phyloP scores from a whole-genome alignment of 2,888 invertebrate genomes.

The Ophion ventricosus region DNA sequence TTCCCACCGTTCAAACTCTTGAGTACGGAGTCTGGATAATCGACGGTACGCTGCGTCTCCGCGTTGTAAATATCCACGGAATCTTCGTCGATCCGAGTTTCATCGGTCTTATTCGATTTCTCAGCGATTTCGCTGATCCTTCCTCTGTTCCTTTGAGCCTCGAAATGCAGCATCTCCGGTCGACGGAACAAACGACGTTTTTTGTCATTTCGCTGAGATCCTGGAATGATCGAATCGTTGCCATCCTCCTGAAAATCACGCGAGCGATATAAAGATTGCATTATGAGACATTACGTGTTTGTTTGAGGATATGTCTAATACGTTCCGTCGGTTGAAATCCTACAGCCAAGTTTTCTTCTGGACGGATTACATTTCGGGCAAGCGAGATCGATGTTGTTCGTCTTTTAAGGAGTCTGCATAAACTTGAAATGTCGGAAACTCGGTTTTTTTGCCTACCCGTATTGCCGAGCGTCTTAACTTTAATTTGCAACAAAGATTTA shows the following conservation, averaged over 20 bases:
- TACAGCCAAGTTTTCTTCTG: too few relatives aligned
- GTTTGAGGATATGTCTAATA: background rate
- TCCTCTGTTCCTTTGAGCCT: constrained; percentile 7
- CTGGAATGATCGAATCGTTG: constrained; percentile 65
- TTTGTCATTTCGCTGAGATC: constrained; percentile 51
- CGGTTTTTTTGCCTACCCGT: too few relatives aligned
- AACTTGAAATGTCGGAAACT: too few relatives aligned
- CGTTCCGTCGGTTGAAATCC: too few relatives aligned
- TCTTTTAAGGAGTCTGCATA: too few relatives aligned
- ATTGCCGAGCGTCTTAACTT: too few relatives aligned
- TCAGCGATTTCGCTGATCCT: background rate
- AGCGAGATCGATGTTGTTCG: too few relatives aligned
- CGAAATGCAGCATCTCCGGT: constrained; percentile 40
- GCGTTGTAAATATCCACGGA: constrained; percentile 62
- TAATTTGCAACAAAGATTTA: too few relatives aligned
- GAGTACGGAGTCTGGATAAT: background rate
- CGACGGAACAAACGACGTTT: constrained; percentile 41
- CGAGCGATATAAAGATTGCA: background rate
- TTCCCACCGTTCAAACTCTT: background rate
- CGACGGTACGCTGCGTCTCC: constrained; percentile 65
- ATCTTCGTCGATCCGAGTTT: background rate
- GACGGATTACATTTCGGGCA: too few relatives aligned
- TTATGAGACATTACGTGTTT: background rate
- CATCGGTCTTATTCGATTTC: background rate
- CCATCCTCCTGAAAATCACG: constrained; percentile 19